Base-by-base conservation (phyloP, 2,797 vertebrate genomes). In the Erethizon dorsatum region DNA sequence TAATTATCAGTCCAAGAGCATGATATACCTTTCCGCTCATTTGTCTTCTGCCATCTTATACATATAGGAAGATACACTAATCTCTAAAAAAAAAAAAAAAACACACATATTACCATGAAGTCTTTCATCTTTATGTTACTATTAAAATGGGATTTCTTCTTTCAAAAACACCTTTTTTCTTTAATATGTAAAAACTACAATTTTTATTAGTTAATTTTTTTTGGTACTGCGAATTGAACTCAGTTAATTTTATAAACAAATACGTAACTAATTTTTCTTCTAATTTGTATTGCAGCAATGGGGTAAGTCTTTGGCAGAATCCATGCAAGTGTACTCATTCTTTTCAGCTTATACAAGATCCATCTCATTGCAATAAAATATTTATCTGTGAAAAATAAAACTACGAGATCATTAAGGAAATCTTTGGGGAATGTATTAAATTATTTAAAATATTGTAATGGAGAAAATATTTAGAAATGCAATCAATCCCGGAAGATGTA, bases 301-400 rank as follows among this genome's bases (percentile, higher is more conserved):
- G 2, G 13, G 37, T 56, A 31, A n/a, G 3, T 15, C 75, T 82
- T 50, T 57, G 5, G 37, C 75, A 88, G 5, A 75, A 41, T 67
- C 57, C 75, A 57, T 56, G 6, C 26, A 31, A 4, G 31, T 80
- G 22, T 33, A 6, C 22, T 4, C 8, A 73, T 83, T 83, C 3
- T 56, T 87, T 24, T 87, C 31, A 63, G 24, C 28, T 91, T 56
- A 82, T 28, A 67, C 63, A 17, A 26, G 18, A 80, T 75, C 37
- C 1, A 47, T 28, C 63, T 5, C 9, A 41, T 61, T 56, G 37
- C 2, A 71, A 47, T 47, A 8, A 87, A 82, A 87, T 56, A 47
- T 91, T 75, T 73, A 45, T 75, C 54, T 87, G 6, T 59, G 15
- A 95, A 87, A 95, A 87, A 11, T 13, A 63, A 87, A 87, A 37